Evolutionary conservation across 2,113 vertebrate genomes (phyloP).

Genomic region (Callocephalon fimbriatum): DNA sequence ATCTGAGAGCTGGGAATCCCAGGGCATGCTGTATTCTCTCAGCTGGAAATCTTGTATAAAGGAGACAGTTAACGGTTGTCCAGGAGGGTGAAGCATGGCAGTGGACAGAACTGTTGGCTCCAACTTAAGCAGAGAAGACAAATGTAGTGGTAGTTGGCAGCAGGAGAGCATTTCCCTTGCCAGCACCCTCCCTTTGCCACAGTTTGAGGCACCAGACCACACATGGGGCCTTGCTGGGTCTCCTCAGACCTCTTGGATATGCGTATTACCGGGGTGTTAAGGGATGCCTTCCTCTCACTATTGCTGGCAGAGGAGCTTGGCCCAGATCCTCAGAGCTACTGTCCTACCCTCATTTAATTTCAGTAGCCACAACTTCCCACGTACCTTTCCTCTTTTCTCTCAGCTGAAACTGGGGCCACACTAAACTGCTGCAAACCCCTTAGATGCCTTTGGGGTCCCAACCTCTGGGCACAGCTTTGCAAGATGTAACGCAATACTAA

Average conservation of each 20-base stretch:
- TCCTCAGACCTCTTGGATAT: not conserved
- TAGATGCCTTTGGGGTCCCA: not conserved
- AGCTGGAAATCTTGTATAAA: not conserved
- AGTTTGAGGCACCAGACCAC: slow-evolving; percentile 7
- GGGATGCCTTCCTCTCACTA: not conserved
- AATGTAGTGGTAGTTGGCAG: not conserved
- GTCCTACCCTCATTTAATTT: not conserved
- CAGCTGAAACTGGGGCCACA: not conserved
- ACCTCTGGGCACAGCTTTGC: not conserved
- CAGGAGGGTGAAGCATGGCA: not conserved
- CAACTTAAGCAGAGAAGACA: not conserved
- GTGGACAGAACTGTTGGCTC: not conserved
- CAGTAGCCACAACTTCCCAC: not conserved
- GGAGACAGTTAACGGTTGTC: not conserved
- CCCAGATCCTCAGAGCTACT: not conserved
- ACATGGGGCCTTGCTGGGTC: not conserved
- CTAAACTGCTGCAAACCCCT: not conserved
- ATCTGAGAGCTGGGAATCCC: not conserved
- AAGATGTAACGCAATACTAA: not conserved
- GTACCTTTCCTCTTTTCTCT: not conserved
- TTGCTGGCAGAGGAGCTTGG: not conserved
- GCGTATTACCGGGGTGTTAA: rapidly evolving
- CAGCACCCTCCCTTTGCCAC: not conserved
- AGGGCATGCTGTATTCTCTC: not conserved
- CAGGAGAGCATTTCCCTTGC: not conserved